Evolutionary conservation across 2,113 vertebrate genomes (phyloP).

Genomic region (Rattus norvegicus): GRCr8 NC_086030.1:43759501-43760000

Average conservation of each 20-base stretch:
- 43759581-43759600: neutral
- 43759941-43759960: too few species aligned
- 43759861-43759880: neutral
- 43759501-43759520: too few species aligned
- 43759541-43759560: neutral
- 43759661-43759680: too few species aligned
- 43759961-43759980: neutral
- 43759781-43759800: too few species aligned
- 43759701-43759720: neutral
- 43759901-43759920: neutral
- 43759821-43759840: neutral
- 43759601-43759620: neutral
- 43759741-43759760: neutral
- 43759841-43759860: constrained; percentile 8
- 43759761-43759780: too few species aligned
- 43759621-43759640: neutral
- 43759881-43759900: neutral
- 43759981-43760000: neutral
- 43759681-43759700: neutral
- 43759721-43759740: neutral
- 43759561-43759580: neutral
- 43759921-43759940: neutral
- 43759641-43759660: neutral
- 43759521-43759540: neutral
- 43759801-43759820: too few species aligned